A percentile compares a stretch with the other conserved stretches of the same genome.
Evolutionary conservation across 35 echinoderm and acorn worm genomes (phyloP).

Genomic region (Hemicentrotus pulcherrimus): DNA sequence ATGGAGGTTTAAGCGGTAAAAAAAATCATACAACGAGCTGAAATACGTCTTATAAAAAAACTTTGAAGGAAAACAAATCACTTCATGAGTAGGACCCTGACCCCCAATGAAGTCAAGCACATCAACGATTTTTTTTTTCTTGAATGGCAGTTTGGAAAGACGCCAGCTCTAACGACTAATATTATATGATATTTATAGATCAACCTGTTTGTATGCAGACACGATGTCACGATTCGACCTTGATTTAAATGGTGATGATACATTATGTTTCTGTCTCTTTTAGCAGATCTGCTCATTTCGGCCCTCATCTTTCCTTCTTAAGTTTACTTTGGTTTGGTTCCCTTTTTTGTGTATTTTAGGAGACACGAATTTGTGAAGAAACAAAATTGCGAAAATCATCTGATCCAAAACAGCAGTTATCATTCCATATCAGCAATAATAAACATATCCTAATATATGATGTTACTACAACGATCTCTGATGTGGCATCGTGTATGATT

Average conservation of each 20-base stretch:
- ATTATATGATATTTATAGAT: not conserved
- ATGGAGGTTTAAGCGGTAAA: too few relatives aligned
- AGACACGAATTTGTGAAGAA: too few relatives aligned
- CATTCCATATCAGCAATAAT: not conserved
- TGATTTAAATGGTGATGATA: not conserved
- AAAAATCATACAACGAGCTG: too few relatives aligned
- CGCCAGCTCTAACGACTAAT: not conserved
- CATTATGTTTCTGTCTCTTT: not conserved
- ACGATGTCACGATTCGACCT: not conserved
- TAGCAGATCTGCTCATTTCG: not conserved
- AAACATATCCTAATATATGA: not conserved
- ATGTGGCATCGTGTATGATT: not conserved
- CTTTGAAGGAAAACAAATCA: not conserved
- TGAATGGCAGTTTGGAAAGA: slow-evolving; percentile 4
- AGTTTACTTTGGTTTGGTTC: not conserved
- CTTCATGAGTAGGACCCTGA: not conserved
- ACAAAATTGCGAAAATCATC: too few relatives aligned
- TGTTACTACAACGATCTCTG: not conserved
- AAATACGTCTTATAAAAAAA: not conserved
- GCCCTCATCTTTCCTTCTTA: not conserved
- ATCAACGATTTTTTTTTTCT: not conserved
- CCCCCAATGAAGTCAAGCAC: not conserved
- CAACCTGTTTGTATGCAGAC: not conserved
- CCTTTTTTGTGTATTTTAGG: too few relatives aligned
- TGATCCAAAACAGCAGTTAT: too few relatives aligned